These are phyloP conservation scores for Monarcha castaneiventris DNA, from an alignment of 2,113 vertebrate genomes.

Conservation along the genomic window DNA sequence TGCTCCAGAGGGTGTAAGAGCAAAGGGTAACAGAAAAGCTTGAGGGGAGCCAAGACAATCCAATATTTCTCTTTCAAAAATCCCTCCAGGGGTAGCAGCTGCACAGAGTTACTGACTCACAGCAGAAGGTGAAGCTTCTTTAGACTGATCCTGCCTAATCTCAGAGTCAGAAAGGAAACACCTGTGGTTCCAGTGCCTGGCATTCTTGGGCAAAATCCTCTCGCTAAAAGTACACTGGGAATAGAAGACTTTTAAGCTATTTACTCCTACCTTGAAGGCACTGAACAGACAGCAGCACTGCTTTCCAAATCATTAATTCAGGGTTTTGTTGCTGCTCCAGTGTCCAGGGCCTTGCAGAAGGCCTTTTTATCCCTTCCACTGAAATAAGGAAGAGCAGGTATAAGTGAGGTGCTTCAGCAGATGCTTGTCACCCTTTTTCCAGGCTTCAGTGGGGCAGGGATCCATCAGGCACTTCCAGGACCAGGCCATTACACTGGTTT, in stretches of 20 bases:
- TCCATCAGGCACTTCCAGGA: background rate
- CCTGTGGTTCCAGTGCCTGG: background rate
- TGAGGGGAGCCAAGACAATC: background rate
- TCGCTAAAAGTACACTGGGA: background rate
- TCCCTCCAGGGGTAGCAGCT: background rate
- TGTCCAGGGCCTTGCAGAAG: background rate
- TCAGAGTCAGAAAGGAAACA: background rate
- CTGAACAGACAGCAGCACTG: background rate
- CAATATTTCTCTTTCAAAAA: background rate
- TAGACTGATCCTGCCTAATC: background rate
- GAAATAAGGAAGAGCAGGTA: background rate
- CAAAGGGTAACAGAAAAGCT: background rate
- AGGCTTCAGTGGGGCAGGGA: background rate
- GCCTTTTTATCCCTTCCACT: background rate
- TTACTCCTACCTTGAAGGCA: background rate
- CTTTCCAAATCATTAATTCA: background rate
- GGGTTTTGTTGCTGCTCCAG: background rate
- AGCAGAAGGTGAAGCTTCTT: background rate
- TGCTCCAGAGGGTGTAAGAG: background rate
- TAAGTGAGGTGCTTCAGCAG: background rate
- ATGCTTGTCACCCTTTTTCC: background rate
- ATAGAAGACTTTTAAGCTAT: background rate
- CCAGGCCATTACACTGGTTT: background rate
- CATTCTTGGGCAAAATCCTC: background rate
- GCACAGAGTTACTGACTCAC: background rate